These are phyloP conservation scores for Microctenopoma steveboyesi DNA, from an alignment of 2,797 vertebrate species.

Conservation along the genomic window DNA sequence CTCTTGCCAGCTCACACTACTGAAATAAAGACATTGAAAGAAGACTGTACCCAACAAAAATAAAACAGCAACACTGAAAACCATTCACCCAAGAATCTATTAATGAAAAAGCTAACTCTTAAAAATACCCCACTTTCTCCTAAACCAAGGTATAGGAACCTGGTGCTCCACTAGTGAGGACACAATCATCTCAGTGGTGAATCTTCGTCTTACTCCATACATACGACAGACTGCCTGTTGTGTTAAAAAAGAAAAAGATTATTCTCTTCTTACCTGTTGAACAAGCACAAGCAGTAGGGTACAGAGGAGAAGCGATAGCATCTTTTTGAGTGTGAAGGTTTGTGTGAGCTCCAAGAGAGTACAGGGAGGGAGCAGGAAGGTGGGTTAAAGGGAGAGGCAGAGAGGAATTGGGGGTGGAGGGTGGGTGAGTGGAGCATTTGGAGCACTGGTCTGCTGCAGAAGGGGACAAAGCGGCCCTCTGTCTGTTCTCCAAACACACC, in stretches of 20 bases:
- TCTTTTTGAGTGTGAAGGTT: conserved; percentile 77
- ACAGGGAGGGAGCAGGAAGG: conserved; percentile 46
- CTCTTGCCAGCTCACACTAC: conserved; percentile 7
- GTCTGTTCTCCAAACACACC: conserved; percentile 87
- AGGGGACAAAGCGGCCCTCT: conserved; percentile 91
- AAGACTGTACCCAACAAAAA: background rate
- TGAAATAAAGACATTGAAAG: conserved; percentile 2
- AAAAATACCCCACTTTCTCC: background rate
- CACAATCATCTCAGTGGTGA: background rate
- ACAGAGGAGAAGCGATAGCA: conserved; percentile 83
- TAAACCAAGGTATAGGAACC: background rate
- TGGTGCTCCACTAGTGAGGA: background rate
- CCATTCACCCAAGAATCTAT: background rate
- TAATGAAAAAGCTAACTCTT: background rate
- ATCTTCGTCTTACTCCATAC: background rate
- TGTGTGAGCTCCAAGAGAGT: conserved; percentile 65
- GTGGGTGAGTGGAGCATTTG: conserved; percentile 50
- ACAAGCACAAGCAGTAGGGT: conserved; percentile 84
- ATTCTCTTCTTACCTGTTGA: conserved; percentile 86
- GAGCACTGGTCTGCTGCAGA: conserved; percentile 77
- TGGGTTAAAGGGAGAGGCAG: conserved; percentile 51
- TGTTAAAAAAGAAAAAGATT: background rate
- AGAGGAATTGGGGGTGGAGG: conserved; percentile 46
- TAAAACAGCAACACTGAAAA: background rate
- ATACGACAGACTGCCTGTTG: background rate